These are phyloP conservation scores for Ladona fulva DNA, from an alignment of 1,140 invertebrate genomes.

Conservation along the genomic window DNA sequence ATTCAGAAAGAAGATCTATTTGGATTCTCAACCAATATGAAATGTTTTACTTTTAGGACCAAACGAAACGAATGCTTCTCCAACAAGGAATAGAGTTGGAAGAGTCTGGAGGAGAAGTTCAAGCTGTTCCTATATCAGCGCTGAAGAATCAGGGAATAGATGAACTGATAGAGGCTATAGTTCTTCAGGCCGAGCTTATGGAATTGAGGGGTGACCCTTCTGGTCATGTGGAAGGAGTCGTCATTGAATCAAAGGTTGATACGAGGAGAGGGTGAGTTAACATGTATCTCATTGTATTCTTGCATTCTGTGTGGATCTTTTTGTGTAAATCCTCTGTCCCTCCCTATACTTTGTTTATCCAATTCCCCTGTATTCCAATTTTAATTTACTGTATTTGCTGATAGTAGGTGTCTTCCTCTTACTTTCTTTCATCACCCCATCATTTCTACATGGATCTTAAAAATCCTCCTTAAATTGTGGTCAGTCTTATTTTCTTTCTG, in stretches of 20 bases:
- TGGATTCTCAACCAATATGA: neutral
- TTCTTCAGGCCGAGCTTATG: slow-evolving; percentile 80
- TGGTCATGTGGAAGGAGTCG: slow-evolving; percentile 78
- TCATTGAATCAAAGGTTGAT: slow-evolving; percentile 80
- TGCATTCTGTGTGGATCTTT: neutral
- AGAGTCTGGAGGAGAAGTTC: slow-evolving; percentile 84
- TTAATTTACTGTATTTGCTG: too few relatives aligned
- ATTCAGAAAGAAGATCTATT: too few relatives aligned
- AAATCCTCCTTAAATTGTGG: too few relatives aligned
- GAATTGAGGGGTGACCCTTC: slow-evolving; percentile 70
- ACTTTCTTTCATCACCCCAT: too few relatives aligned
- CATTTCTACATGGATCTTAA: too few relatives aligned
- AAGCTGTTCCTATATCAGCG: slow-evolving; percentile 87
- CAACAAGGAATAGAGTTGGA: slow-evolving; percentile 76
- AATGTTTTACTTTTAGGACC: slow-evolving; percentile 45
- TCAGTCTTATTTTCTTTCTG: too few relatives aligned
- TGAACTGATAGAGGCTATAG: slow-evolving; percentile 73
- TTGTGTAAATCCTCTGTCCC: too few relatives aligned
- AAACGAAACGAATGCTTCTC: slow-evolving; percentile 61
- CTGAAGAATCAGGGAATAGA: slow-evolving; percentile 72
- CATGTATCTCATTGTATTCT: slow-evolving; percentile 11
- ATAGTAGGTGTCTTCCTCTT: too few relatives aligned
- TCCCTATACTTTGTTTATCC: too few relatives aligned
- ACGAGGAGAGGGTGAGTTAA: slow-evolving; percentile 50
- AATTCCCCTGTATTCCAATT: too few relatives aligned